A percentile compares a stretch with the other conserved stretches of the same genome.
Evolutionary conservation across 1,140 invertebrate species (phyloP).

Genomic region (Lutraria rhynchaena): DNA sequence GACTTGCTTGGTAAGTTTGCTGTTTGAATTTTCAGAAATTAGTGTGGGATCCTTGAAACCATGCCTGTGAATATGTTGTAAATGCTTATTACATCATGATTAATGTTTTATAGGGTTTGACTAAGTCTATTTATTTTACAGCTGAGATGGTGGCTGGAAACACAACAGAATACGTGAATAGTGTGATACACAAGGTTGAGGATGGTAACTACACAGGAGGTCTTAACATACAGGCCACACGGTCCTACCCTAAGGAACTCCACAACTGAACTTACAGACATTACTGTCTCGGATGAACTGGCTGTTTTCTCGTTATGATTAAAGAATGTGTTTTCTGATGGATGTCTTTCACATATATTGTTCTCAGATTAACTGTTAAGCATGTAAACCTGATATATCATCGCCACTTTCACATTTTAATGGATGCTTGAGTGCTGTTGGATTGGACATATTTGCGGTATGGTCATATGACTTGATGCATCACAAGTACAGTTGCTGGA

Average conservation of each 20-base stretch:
- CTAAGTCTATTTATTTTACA: too few relatives aligned
- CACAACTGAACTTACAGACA: constrained; percentile 32
- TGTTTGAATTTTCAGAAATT: too few relatives aligned
- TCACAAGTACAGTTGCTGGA: not conserved
- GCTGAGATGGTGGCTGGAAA: constrained; percentile 90
- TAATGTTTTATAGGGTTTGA: too few relatives aligned
- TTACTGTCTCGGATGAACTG: too few relatives aligned
- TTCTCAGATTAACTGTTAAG: not conserved
- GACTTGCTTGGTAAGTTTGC: too few relatives aligned
- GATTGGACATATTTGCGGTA: too few relatives aligned
- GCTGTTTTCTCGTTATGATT: not conserved
- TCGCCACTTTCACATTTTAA: too few relatives aligned
- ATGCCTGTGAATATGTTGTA: too few relatives aligned
- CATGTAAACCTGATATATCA: not conserved
- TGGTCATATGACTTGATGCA: not conserved
- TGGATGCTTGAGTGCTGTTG: too few relatives aligned
- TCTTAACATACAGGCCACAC: constrained; percentile 20
- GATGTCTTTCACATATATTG: not conserved
- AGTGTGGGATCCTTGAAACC: too few relatives aligned
- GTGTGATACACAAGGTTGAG: constrained; percentile 88
- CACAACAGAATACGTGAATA: constrained; percentile 93
- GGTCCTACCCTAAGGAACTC: constrained; percentile 51
- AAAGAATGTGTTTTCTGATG: not conserved
- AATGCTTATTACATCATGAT: too few relatives aligned
- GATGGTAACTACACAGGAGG: constrained; percentile 77